Base-by-base conservation (phyloP, 2,113 vertebrate genomes). In the Gnathochromis pfefferi region DNA sequence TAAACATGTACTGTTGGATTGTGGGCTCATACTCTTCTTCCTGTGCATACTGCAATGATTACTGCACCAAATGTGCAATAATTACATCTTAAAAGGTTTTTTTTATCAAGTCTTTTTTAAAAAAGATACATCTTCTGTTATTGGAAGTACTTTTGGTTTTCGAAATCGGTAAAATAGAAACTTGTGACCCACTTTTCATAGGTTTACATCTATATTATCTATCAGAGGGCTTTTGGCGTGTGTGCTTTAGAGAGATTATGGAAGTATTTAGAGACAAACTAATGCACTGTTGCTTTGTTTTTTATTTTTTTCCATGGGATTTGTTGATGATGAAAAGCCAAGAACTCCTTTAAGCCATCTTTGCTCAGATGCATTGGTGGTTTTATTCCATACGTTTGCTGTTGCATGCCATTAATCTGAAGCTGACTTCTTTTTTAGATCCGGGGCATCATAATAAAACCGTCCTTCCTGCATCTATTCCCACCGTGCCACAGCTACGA, bases 401-500 rank as follows among this genome's bases (percentile, higher is more conserved):
- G 5, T 68, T 23, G 23, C 14, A 6, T 31, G 7, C 10, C 4
- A 55, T 63, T 86, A 75, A 84, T 86, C 31, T 84, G 31, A 21
- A 42, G 60, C 13, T 63, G 10, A 57, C 53, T 54, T 78, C n/a
- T 90, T 90, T 89, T 94, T 7, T 95, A 99, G 98, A 98, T 91
- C 95, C 73, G 83, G 97, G 90, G 93, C 98, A 97, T 26, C 96
- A 96, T 23, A 97, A 96, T 91, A 96, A 98, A 81, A 93, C 97
- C 87, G 96, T 97, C 87, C 90, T 95, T 81, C 94, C 95, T 33
- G 97, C 97, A 13, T 97, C 97, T 5, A 98, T 97, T n/a, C 98
- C 97, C 57, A 98, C 97, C 57, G 97, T 98, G 96, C 98, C 97
- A 87, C 98, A 98, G 86, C 97, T 98, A 11, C 95, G 97, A 9